Evolutionary conservation across 2,888 invertebrate genomes (phyloP).

Genomic region (Conomelus anceps): DNA sequence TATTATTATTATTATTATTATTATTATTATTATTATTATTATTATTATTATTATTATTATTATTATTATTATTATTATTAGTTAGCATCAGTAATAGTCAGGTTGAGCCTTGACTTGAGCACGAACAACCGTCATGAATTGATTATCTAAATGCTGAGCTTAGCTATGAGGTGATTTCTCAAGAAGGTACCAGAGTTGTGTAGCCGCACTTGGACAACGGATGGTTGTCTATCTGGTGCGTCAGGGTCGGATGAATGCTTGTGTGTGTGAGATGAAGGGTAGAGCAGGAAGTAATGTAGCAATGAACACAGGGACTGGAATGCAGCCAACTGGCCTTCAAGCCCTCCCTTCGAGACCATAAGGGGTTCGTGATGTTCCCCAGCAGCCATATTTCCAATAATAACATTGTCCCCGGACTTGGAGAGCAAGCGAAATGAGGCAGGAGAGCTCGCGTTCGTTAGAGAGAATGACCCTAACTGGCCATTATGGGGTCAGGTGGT

Average conservation of each 20-base stretch:
- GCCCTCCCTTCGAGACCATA: background rate
- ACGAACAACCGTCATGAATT: background rate
- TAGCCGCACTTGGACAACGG: background rate
- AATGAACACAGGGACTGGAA: background rate
- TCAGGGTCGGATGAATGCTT: background rate
- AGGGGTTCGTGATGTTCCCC: background rate
- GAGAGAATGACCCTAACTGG: slow-evolving; percentile 15
- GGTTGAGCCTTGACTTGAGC: background rate
- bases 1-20: too few relatives aligned
- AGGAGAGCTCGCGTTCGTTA: slow-evolving; percentile 6
- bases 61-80: background rate
- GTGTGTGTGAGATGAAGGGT: background rate
- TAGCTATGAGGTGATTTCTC: background rate
- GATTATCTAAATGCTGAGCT: background rate
- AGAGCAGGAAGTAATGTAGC: background rate
- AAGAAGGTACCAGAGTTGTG: background rate
- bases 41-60: too few relatives aligned
- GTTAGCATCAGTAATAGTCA: background rate
- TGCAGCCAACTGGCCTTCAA: background rate
- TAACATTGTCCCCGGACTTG: background rate
- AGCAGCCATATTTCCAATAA: slow-evolving; percentile 11
- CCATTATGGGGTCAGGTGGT: slow-evolving; percentile 15
- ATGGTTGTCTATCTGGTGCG: background rate
- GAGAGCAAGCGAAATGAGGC: slow-evolving; percentile 11
- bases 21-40: too few relatives aligned